Evolutionary conservation across 2,113 vertebrate species (phyloP).

Genomic region (Saiga tatarica): DNA sequence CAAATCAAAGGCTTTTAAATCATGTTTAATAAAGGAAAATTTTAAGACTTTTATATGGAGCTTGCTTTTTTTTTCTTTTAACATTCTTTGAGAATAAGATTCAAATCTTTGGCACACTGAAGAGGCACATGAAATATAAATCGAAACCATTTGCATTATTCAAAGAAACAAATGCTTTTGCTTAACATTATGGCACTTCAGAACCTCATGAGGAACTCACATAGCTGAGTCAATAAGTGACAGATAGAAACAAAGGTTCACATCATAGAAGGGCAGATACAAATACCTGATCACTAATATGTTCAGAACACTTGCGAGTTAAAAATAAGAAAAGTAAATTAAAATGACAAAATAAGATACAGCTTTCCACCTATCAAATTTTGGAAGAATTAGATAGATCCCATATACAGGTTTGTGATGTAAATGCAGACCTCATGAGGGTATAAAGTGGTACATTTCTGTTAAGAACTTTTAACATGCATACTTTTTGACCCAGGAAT

Average conservation of each 20-base stretch:
- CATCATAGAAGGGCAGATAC: background rate
- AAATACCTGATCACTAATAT: background rate
- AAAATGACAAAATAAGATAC: background rate
- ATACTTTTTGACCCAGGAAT: background rate
- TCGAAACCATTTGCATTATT: background rate
- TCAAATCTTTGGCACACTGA: conserved; percentile 30
- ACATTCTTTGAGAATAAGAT: conserved; percentile 47
- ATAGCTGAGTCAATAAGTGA: background rate
- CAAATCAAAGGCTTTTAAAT: conserved; percentile 63
- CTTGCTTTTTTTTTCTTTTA: background rate
- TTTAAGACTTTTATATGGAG: conserved; percentile 40
- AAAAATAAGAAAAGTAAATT: background rate
- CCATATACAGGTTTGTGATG: background rate
- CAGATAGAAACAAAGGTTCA: background rate
- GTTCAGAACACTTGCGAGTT: background rate
- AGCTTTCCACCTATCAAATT: background rate
- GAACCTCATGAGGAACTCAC: background rate
- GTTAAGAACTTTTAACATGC: background rate
- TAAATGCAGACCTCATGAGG: background rate
- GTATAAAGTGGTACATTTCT: background rate
- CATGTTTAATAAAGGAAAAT: conserved; percentile 19
- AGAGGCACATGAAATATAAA: background rate
- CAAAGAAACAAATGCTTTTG: background rate
- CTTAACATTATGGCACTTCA: background rate
- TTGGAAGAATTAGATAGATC: background rate